Percentiles rank a stretch among this genome's conserved stretches.
phyloP scores from a whole-genome alignment of 2,113 vertebrate genomes.

The Petrocephalus zakoni region DNA sequence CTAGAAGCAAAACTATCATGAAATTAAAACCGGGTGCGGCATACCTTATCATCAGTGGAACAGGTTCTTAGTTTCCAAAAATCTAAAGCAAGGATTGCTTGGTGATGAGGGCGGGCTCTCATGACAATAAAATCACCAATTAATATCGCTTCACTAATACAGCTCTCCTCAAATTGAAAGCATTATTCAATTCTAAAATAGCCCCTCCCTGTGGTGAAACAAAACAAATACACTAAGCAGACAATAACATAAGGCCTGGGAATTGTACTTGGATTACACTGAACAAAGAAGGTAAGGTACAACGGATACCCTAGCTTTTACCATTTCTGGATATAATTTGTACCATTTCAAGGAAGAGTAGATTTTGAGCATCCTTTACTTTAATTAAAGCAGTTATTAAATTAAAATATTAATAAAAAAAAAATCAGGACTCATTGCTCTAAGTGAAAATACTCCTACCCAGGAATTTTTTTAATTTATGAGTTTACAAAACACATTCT shows the following conservation, averaged over 20 bases:
- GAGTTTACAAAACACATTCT: not conserved
- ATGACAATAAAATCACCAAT: constrained; percentile 53
- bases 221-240: no score
- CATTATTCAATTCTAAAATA: constrained; percentile 56
- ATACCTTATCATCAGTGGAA: no score
- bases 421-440: not conserved
- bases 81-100: constrained; percentile 36
- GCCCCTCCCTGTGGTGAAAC: constrained; percentile 41
- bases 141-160: constrained; percentile 55
- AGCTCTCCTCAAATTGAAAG: constrained; percentile 54
- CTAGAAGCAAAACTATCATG: not conserved
- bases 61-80: not conserved
- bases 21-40: not conserved
- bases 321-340: not conserved
- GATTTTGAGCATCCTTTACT: not conserved
- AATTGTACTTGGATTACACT: not conserved
- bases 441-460: not conserved
- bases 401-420: not conserved
- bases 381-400: not conserved
- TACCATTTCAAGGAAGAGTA: not conserved
- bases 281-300: not conserved
- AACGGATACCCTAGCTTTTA: not conserved
- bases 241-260: not conserved
- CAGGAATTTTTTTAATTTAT: not conserved
- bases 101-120: constrained; percentile 39